Evolutionary conservation across 2,797 vertebrate genomes (phyloP), one percentile per base, ranked within the genome.

Genomic region (Sebastes minor): DNA sequence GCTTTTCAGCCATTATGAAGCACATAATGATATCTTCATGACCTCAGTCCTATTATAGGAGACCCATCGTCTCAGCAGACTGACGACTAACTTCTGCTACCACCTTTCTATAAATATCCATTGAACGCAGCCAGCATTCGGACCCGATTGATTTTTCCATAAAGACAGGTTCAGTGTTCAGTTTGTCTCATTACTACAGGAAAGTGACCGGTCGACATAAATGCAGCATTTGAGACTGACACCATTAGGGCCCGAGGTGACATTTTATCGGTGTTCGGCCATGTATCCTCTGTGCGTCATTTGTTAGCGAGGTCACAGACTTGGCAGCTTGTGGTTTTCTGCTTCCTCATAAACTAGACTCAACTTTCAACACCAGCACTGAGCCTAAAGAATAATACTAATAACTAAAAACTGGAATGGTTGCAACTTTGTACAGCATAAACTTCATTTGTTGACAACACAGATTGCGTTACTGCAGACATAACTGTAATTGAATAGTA

Each of bases 41-140:
- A 89, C 75, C 84, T 85, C 84, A 87, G 68, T 38, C 71, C 83
- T 85, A 81, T 88, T 84, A 78, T 80, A 86, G 49, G 83, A 86
- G 76, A 78, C 63, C 71, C 42, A 76, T 75, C 81, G 69, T 63
- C 79, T 86, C 83, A 84, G 79, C 87, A 74, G 69, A 80, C 63
- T 81, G 82, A 81, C n/a, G 70, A 73, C 83, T 83, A 78, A 79
- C 83, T 71, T 81, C 81, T 89, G 82, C 78, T 76, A 0, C 82
- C 71, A 25, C 25, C 72, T 32, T 4, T 63, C 91, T 86, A 90
- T 82, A 87, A 91, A 91, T 92, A 90, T 59, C 78, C 8, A 2
- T 1, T 1, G 20, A 73, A 56, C 6, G 46, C 66, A 57, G 84
- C 73, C 25, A 22, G 38, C 67, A 23, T 70, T 82, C 56, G 65